Evolutionary conservation across 2,888 invertebrate genomes (phyloP).

Genomic region (Ormyrus thymus): DNA sequence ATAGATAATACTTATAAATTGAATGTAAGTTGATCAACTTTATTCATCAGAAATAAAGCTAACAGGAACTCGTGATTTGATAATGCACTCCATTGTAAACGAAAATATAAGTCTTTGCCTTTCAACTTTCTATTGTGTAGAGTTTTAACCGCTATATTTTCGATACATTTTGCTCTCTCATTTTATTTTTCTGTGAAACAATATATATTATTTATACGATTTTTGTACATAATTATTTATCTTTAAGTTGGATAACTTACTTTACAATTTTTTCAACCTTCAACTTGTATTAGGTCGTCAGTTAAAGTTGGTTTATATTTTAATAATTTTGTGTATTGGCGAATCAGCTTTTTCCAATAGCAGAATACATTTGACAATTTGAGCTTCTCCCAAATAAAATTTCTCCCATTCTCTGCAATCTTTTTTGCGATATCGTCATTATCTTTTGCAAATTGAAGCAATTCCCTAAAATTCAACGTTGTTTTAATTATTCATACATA

Average conservation of each 20-base stretch:
- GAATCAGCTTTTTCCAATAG: slow-evolving; percentile 89
- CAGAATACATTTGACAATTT: slow-evolving; percentile 88
- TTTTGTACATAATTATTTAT: too few relatives aligned
- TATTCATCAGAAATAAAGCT: too few relatives aligned
- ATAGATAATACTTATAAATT: too few relatives aligned
- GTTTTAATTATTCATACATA: slow-evolving; percentile 8
- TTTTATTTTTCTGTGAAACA: too few relatives aligned
- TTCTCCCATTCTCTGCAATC: slow-evolving; percentile 89
- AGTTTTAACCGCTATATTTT: too few relatives aligned
- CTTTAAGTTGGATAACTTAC: neutral
- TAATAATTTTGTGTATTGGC: slow-evolving; percentile 84
- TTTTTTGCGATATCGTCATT: slow-evolving; percentile 85
- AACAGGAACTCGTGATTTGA: too few relatives aligned
- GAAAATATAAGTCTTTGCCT: too few relatives aligned
- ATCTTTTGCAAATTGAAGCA: slow-evolving; percentile 85
- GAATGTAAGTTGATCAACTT: too few relatives aligned
- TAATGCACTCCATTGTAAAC: too few relatives aligned
- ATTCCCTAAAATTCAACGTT: slow-evolving; percentile 73
- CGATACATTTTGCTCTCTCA: too few relatives aligned
- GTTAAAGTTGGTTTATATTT: slow-evolving; percentile 81
- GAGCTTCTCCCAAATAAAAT: slow-evolving; percentile 90
- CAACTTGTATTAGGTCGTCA: slow-evolving; percentile 78
- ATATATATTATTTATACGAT: too few relatives aligned
- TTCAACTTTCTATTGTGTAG: too few relatives aligned
- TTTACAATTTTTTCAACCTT: slow-evolving; percentile 4